Base-by-base conservation (phyloP, 2,888 invertebrate species). In the Drosophila anceps region DNA sequence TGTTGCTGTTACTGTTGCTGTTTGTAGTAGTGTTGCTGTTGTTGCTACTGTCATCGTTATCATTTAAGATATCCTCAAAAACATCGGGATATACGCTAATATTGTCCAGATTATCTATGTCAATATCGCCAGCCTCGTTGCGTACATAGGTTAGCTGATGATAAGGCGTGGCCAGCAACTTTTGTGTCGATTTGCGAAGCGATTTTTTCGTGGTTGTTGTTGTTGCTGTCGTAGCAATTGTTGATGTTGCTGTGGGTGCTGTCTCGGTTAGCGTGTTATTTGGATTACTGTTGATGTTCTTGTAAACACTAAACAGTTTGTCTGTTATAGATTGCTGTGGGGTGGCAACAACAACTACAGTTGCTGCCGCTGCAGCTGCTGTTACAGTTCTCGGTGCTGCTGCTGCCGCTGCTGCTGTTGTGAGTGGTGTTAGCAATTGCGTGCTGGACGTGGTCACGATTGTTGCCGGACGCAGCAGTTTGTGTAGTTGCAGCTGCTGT, bases 61-160 rank as follows among this genome's bases (percentile, higher is more conserved):
- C 72, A 41, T 84, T 64, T 35, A 65, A 72, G 55, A 79, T 81
- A 31, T 88, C 90, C 43, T 88, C 89, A 35, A 88, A 78, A 35
- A 83, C 69, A 78, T 91, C 91, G 41, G 91, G 88, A 83, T 90
- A 90, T 39, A 91, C 87, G 76, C 91, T 92, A 33, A 92, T 92
- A 65, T 91, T 92, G 79, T 92, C 91, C 73, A 91, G 83, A 66
- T 88, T 91, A 70, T 91, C 91, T 54, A 91, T 91, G 58, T 91
- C 90, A 50, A 91, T 91, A 50, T 92, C 91, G 20, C 92, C 91
- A 33, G 87, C 91, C 62, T 84, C 82, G 54, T 92, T 91, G 27
- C 91, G 88, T 31, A 91, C 89, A 66, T 91, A 91, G 46, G 90
- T 91, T 59, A 91, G 64, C 51, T 90, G 88, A 70, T 90, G 91